phyloP scores from a whole-genome alignment of 2,888 invertebrate genomes.

The Xestia sexstrigata region DNA sequence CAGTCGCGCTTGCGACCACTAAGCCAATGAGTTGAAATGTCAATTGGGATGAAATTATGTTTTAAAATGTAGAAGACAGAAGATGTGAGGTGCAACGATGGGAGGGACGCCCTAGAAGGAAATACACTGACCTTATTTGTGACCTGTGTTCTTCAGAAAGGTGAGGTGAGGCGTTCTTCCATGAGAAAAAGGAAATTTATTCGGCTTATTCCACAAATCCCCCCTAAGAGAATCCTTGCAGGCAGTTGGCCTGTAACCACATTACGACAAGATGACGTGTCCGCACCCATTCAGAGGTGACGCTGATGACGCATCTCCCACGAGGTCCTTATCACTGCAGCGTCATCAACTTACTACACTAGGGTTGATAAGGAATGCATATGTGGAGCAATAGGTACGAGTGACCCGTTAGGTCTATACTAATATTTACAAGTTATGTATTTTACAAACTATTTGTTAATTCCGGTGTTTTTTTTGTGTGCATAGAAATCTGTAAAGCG shows the following conservation, averaged over 20 bases:
- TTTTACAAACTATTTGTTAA: conserved; percentile 16
- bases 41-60: not conserved
- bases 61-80: not conserved
- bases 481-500: not conserved
- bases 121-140: not conserved
- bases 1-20: no score
- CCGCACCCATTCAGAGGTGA: conserved; percentile 64
- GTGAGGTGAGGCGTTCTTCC: no score
- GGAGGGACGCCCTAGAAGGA: not conserved
- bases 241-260: conserved; percentile 34
- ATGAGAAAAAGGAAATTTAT: no score
- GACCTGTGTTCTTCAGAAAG: not conserved
- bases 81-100: not conserved
- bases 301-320: conserved; percentile 67
- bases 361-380: conserved; percentile 30
- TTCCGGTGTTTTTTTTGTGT: conserved; percentile 16
- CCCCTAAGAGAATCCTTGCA: no score
- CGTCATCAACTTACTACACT: conserved; percentile 19
- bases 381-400: conserved; percentile 28
- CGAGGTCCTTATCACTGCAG: conserved; percentile 44
- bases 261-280: conserved; percentile 67
- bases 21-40: not conserved
- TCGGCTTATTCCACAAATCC: no score
- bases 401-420: conserved; percentile 24
- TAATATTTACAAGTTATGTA: conserved; percentile 31